These are phyloP conservation scores for Cetoscarus ocellatus DNA, from an alignment of 2,797 vertebrate genomes.

Conservation along the genomic window DNA sequence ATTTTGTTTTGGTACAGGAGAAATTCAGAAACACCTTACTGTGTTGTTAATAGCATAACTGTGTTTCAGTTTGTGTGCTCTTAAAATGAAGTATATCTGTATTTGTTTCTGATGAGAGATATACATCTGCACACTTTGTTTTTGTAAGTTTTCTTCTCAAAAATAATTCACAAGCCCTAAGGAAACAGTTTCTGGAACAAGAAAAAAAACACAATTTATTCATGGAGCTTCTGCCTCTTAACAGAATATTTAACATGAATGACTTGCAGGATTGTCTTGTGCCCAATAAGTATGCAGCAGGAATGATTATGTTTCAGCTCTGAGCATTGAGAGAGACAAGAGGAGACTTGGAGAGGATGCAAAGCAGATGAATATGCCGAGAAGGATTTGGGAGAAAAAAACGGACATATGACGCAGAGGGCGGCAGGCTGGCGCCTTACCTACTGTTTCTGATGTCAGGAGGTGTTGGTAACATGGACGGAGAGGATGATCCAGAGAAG, in stretches of 20 bases:
- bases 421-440: slow-evolving; percentile 18
- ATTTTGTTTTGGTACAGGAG: too few species aligned
- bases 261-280: not conserved
- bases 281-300: slow-evolving; percentile 14
- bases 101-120: not conserved
- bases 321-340: not conserved
- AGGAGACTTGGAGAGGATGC: slow-evolving; percentile 7
- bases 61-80: slow-evolving; percentile 7
- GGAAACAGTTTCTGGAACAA: not conserved
- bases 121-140: not conserved
- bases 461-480: slow-evolving; percentile 29
- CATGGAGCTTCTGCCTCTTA: slow-evolving; percentile 18
- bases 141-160: slow-evolving; percentile 10
- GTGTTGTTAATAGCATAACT: slow-evolving; percentile 4
- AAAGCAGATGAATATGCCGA: slow-evolving; percentile 1
- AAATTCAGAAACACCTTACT: not conserved
- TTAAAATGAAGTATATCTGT: slow-evolving; percentile 2
- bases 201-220: slow-evolving; percentile 30
- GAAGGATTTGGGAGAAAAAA: slow-evolving; percentile 11
- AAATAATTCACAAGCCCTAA: slow-evolving; percentile 18
- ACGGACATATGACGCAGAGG: not conserved
- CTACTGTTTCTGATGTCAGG: slow-evolving; percentile 36
- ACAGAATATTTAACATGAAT: slow-evolving; percentile 26
- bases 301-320: slow-evolving; percentile 34
- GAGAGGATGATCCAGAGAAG: slow-evolving; percentile 32